These are phyloP conservation scores for Typhlichthys subterraneus DNA, from an alignment of 2,797 vertebrate genomes.

Conservation along the genomic window DNA sequence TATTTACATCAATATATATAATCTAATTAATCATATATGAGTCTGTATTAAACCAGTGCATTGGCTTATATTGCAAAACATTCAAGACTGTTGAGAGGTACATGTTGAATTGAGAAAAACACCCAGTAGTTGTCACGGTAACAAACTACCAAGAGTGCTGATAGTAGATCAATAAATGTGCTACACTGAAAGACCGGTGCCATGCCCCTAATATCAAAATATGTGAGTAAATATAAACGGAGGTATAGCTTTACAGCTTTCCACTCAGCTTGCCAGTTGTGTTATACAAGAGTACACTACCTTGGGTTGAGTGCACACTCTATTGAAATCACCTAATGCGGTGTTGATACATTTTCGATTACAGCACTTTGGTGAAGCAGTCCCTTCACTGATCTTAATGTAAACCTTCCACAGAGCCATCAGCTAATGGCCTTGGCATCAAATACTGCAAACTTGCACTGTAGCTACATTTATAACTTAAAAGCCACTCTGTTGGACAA, in stretches of 20 bases:
- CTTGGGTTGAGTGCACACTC: neutral
- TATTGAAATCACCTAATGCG: neutral
- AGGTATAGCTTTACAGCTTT: slow-evolving; percentile 9
- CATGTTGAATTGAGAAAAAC: slow-evolving; percentile 16
- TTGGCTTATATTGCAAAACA: neutral
- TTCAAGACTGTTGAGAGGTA: neutral
- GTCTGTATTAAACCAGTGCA: too few species aligned
- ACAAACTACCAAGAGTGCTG: neutral
- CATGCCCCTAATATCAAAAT: slow-evolving; percentile 13
- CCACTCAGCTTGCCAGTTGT: slow-evolving; percentile 14
- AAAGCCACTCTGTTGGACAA: neutral
- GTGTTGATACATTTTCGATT: neutral
- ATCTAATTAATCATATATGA: too few species aligned
- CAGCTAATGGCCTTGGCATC: neutral
- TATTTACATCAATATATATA: too few species aligned
- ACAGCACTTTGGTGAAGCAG: neutral
- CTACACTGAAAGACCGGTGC: slow-evolving; percentile 1
- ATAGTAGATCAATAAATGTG: slow-evolving; percentile 24
- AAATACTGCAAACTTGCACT: slow-evolving; percentile 2
- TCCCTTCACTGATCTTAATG: neutral
- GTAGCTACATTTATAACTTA: neutral
- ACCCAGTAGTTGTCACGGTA: neutral
- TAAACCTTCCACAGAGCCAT: neutral
- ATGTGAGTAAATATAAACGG: slow-evolving; percentile 31
- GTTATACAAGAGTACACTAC: slow-evolving; percentile 3